A percentile compares a stretch with the other conserved stretches of the same genome.
Conservation (phyloP, 2,888 invertebrate genomes). For the Drosophila paucipuncta region DNA sequence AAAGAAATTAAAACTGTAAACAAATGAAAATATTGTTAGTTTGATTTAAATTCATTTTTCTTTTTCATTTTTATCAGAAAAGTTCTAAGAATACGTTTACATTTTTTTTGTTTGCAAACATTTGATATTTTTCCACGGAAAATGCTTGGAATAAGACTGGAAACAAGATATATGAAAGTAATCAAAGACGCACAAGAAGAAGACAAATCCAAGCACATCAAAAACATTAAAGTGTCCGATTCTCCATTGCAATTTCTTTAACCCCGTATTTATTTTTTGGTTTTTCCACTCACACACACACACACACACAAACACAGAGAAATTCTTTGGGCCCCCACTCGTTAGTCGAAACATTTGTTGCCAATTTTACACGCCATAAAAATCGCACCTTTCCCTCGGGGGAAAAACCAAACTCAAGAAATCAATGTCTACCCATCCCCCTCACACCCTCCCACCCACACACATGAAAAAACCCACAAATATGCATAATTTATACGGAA, state of each 20-base stretch:
- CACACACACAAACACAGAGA: background rate
- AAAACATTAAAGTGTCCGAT: constrained; percentile 14
- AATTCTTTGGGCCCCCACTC: background rate
- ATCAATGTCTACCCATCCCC: constrained; percentile 52
- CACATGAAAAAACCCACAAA: constrained; percentile 53
- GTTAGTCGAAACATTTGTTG: constrained; percentile 29
- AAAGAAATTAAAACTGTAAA: no score
- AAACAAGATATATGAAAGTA: background rate
- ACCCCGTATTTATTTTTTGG: constrained; percentile 17
- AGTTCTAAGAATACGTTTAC: background rate
- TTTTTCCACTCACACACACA: background rate
- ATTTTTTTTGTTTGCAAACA: background rate
- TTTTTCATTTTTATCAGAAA: background rate
- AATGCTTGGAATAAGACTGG: background rate
- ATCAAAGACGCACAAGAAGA: background rate
- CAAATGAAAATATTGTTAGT: background rate
- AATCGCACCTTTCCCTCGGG: constrained; percentile 37
- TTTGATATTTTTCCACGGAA: background rate
- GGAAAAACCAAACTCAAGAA: constrained; percentile 41
- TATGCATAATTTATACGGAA: constrained; percentile 70
- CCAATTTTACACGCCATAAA: constrained; percentile 73
- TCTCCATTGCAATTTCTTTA: constrained; percentile 3
- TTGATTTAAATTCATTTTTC: background rate
- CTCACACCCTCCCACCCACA: constrained; percentile 8
- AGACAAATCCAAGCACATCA: constrained; percentile 15